Base-by-base conservation (phyloP, 1,140 invertebrate species). In the Panonychus citri region DNA sequence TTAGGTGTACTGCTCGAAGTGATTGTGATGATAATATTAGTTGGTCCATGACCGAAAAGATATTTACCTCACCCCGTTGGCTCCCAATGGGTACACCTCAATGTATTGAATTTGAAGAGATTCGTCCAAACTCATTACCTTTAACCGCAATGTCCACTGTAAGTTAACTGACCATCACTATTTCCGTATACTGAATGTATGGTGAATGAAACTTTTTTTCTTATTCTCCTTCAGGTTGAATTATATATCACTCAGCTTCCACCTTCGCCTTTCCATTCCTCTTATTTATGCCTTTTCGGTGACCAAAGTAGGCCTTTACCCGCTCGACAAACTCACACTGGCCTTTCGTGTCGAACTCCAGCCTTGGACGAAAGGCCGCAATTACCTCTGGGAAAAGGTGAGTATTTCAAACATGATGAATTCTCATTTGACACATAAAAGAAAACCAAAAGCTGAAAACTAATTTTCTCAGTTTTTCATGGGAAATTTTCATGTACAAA, bases 21-120 rank as follows among this genome's bases (percentile, higher is more conserved):
- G 82, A 83, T 46, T 91, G 87, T 68, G 83, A 88, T 65, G 85
- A 89, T 70, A 85, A 87, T 43, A 85, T 81, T 54, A 51, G 61
- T n/a, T 54, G 60, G 54, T 46, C 17, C 3, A 10, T 53, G n/a
- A 19, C 52, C 30, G 52, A 53, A 10, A 26, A 34, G 13, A 39
- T 53, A 30, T 30, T 59, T 27, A 48, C 25, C 63, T 82, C 85
- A 54, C 85, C 88, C 1, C 74, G 88, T 27, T 96, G 90, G 90
- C 70, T 95, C 24, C 87, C 87, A 1, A 74, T 91, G 59, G 85
- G 83, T 27, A 85, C 82, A 19, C 85, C 89, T 62, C 85, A 91
- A 63, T 95, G 90, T 67, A 93, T 94, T 63, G 87, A 91, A 68
- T 94, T 96, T 68, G 86, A 91, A 66, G 82, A 86, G 66, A 85